Base-by-base conservation (phyloP, 1,140 invertebrate species). In the Pseudoatta argentina region DNA sequence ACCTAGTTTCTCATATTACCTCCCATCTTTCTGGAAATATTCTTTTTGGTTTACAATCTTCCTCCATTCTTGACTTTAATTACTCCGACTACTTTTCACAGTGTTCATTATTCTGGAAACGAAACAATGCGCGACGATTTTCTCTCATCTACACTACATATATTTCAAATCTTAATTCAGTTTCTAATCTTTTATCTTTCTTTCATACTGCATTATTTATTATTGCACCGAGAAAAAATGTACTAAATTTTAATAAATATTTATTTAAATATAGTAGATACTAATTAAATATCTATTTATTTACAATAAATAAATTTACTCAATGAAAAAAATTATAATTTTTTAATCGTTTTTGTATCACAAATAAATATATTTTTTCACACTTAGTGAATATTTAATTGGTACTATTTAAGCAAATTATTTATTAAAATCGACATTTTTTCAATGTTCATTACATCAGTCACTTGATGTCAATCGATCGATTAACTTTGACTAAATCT, bases 21-120 rank as follows among this genome's bases (percentile, higher is more conserved):
- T 63, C 18, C 27, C 14, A 27, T 57, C 69, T 59, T 76, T 30
- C 53, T 64, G n/a, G 51, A 85, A 76, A 86, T 85, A 53, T 86
- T 63, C 79, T 86, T 82, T 87, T 89, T 88, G 34, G 63, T 44
- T 27, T 81, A 86, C 76, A 89, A 88, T 21, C 55, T 64, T 77
- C 30, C 71, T 77, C 63, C 76, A 72, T 89, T 86, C 67, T 73
- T 71, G 73, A 18, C 63, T 78, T 71, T 82, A 89, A 89, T 88
- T 86, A 82, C 76, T 30, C 69, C n/a, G 76, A 66, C 57, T 85
- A 66, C 64, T 66, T 78, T 55, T 78, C 61, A 75, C 30, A 24
- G 1, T 39, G 39, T 75, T 51, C 8, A 61, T 83, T 83, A 73
- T 21, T 75, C 57, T 16, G 14, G 7, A 63, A 83, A 61, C 24